These are phyloP conservation scores for Nerophis lumbriciformis DNA, from an alignment of 2,113 vertebrate species.

Conservation along the genomic window DNA sequence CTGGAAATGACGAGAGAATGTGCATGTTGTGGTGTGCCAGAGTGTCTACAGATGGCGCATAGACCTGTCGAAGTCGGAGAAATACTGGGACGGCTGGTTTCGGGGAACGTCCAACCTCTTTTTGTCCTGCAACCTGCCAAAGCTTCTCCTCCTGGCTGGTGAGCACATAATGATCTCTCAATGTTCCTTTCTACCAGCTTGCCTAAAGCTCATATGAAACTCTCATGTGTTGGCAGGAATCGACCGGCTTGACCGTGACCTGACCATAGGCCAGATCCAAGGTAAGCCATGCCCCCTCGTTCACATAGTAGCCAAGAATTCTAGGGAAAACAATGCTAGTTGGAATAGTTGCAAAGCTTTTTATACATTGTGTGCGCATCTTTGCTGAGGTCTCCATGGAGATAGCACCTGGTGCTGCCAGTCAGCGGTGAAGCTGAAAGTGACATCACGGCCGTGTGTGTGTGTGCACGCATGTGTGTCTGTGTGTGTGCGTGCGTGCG, in stretches of 20 bases:
- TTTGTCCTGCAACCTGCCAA: slow-evolving; percentile 66
- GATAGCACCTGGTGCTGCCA: slow-evolving; percentile 48
- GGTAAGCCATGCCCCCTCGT: slow-evolving; percentile 29
- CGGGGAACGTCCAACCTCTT: slow-evolving; percentile 70
- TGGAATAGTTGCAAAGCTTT: slow-evolving; percentile 6
- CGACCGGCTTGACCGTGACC: slow-evolving; percentile 66
- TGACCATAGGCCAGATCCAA: slow-evolving; percentile 71
- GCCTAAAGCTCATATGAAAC: neutral
- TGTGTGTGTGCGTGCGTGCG: too few relatives aligned
- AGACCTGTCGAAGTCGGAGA: slow-evolving; percentile 69
- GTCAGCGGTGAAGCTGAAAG: slow-evolving; percentile 36
- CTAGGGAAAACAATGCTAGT: neutral
- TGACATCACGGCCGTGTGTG: slow-evolving; percentile 18
- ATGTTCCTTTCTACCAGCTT: neutral
- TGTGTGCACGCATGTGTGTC: neutral
- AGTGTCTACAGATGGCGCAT: slow-evolving; percentile 64
- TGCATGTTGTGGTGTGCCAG: slow-evolving; percentile 5
- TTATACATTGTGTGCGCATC: slow-evolving; percentile 1
- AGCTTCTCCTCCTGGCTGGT: slow-evolving; percentile 67
- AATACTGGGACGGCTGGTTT: slow-evolving; percentile 75
- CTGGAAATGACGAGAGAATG: neutral
- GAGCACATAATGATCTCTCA: neutral
- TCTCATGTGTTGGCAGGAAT: slow-evolving; percentile 49
- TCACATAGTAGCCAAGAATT: neutral
- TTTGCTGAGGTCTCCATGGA: neutral